Percentiles rank a stretch among this genome's conserved stretches.
Conservation (phyloP, 2,888 invertebrate species). For the Nephrocerus scutellatus region DNA sequence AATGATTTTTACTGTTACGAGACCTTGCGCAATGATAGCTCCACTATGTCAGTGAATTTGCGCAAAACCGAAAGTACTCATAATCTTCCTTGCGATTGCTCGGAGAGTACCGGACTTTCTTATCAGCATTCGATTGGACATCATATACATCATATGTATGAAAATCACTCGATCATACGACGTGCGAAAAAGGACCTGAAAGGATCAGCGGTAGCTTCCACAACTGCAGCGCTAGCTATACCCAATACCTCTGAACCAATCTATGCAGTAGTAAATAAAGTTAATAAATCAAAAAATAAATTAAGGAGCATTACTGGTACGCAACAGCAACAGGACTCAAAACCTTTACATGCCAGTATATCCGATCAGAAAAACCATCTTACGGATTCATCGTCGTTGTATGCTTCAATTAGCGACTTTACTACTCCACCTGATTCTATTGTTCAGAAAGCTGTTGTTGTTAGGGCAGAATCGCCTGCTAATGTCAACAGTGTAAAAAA, state of each 20-base stretch:
- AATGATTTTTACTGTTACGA: conserved; percentile 21
- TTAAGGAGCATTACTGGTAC: too few relatives aligned
- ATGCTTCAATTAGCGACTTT: conserved; percentile 25
- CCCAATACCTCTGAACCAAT: conserved; percentile 33
- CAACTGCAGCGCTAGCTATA: conserved; percentile 14
- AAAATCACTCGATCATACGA: conserved; percentile 39
- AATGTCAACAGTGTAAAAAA: conserved; percentile 20
- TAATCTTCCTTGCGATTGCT: conserved; percentile 17
- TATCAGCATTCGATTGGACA: conserved; percentile 20
- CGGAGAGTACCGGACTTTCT: conserved; percentile 10
- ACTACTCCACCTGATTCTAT: conserved; percentile 28
- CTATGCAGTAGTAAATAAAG: conserved; percentile 48
- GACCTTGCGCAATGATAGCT: conserved; percentile 26
- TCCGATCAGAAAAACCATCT: too few relatives aligned
- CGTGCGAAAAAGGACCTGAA: conserved; percentile 24
- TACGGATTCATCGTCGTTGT: conserved; percentile 12
- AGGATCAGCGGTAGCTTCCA: conserved; percentile 18
- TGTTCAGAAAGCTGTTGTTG: too few relatives aligned
- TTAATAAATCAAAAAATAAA: conserved; percentile 47
- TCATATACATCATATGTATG: conserved; percentile 35
- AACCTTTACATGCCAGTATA: too few relatives aligned
- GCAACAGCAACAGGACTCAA: too few relatives aligned
- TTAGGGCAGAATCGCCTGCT: conserved; percentile 20
- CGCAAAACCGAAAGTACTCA: too few relatives aligned
- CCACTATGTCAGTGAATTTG: too few relatives aligned